Conservation (phyloP, 2,888 invertebrate genomes). For the Laspeyria flexula region DNA sequence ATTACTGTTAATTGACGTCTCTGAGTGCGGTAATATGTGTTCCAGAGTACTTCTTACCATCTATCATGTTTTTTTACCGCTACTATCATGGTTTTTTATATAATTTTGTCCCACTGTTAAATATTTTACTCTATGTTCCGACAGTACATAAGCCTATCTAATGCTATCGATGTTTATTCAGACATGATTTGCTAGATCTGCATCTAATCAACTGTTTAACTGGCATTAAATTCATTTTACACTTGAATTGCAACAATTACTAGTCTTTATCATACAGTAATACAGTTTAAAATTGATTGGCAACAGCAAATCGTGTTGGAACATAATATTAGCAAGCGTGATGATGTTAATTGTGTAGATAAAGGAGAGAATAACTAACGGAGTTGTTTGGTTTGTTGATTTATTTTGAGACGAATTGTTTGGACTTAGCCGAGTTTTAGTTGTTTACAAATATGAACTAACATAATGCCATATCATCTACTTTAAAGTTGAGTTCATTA, state of each 20-base stretch:
- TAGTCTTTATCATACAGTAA: background rate
- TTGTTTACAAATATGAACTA: background rate
- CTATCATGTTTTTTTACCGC: too few species aligned
- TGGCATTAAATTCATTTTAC: slow-evolving; percentile 34
- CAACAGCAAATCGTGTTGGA: background rate
- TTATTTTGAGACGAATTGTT: slow-evolving; percentile 37
- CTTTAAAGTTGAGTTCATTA: too few species aligned
- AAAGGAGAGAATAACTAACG: slow-evolving; percentile 36
- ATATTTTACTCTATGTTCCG: slow-evolving; percentile 3
- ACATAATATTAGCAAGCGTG: slow-evolving; percentile 21
- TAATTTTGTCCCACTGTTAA: too few species aligned
- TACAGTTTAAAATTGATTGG: slow-evolving; percentile 7
- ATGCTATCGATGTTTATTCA: slow-evolving; percentile 49
- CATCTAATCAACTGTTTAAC: slow-evolving; percentile 52
- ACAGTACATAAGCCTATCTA: slow-evolving; percentile 39
- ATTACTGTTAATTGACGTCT: too few species aligned
- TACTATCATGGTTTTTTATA: too few species aligned
- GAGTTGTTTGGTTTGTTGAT: slow-evolving; percentile 24
- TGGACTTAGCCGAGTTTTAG: slow-evolving; percentile 8
- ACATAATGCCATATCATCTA: too few species aligned
- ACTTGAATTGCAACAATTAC: background rate
- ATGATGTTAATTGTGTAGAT: slow-evolving; percentile 41
- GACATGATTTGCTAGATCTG: slow-evolving; percentile 57
- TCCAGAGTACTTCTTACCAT: too few species aligned
- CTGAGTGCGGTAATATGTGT: too few species aligned